phyloP scores from a whole-genome alignment of 2,888 invertebrate genomes.

The Tachystola acroxantha region DNA sequence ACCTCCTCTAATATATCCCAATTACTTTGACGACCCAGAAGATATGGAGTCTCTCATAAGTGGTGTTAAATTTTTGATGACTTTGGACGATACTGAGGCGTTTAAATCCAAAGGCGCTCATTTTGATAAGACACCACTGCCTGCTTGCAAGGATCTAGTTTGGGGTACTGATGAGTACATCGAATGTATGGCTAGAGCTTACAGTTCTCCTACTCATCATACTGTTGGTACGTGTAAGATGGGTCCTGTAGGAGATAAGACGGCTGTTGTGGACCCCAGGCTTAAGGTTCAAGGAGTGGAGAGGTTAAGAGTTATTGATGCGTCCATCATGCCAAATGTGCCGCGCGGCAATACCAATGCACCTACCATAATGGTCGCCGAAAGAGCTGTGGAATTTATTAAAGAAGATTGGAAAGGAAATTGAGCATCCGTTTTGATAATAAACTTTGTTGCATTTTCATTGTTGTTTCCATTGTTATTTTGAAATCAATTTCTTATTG shows the following conservation, averaged over 20 bases:
- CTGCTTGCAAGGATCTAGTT: slow-evolving; percentile 70
- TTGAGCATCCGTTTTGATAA: no score
- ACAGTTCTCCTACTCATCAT: slow-evolving; percentile 72
- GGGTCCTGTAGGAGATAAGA: slow-evolving; percentile 75
- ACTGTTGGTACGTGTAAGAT: slow-evolving; percentile 57
- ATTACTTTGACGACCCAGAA: slow-evolving; percentile 76
- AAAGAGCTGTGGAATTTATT: slow-evolving; percentile 51
- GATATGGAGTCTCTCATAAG: slow-evolving; percentile 79
- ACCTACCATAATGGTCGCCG: slow-evolving; percentile 88
- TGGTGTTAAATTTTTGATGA: slow-evolving; percentile 76
- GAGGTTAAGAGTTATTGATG: slow-evolving; percentile 83
- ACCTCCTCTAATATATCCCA: slow-evolving; percentile 83
- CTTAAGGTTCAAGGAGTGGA: slow-evolving; percentile 80
- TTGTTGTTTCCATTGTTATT: no score
- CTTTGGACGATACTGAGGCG: slow-evolving; percentile 74
- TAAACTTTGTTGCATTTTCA: no score
- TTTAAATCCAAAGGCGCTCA: slow-evolving; percentile 74
- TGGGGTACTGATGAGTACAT: slow-evolving; percentile 78
- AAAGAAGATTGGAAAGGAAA: slow-evolving; percentile 41
- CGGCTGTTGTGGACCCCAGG: slow-evolving; percentile 82
- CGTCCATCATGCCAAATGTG: slow-evolving; percentile 88
- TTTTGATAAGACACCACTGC: slow-evolving; percentile 70
- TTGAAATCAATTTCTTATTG: no score
- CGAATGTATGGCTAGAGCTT: slow-evolving; percentile 78
- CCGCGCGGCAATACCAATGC: slow-evolving; percentile 90